Percentiles rank a stretch among this genome's conserved stretches.
Evolutionary conservation across 2,797 vertebrate species (phyloP).

Genomic region (Rhadinocentrus ornatus): DNA sequence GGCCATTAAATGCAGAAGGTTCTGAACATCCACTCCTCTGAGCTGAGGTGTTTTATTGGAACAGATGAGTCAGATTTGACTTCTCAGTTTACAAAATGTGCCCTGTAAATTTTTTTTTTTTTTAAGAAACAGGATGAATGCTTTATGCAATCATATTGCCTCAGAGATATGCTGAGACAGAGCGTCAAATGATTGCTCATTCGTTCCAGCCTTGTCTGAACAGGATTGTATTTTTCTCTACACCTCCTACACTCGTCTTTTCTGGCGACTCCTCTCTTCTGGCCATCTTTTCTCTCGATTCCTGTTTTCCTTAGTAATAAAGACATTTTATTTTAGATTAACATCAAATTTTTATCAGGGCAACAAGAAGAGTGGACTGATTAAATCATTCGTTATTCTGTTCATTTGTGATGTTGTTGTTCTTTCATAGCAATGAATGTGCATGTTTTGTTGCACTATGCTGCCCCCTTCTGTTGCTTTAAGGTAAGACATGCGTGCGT

Average conservation of each 20-base stretch:
- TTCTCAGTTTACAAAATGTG: neutral
- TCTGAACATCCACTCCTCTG: neutral
- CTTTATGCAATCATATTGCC: slow-evolving; percentile 15
- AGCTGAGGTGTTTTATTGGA: neutral
- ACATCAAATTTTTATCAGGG: neutral
- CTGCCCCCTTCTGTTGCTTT: slow-evolving; percentile 54
- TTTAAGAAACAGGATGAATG: slow-evolving; percentile 24
- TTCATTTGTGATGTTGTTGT: neutral
- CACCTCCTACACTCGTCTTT: slow-evolving; percentile 40
- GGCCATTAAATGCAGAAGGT: neutral
- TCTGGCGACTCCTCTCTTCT: slow-evolving; percentile 19
- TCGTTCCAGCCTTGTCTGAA: slow-evolving; percentile 40
- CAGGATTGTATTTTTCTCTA: slow-evolving; percentile 35
- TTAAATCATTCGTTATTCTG: neutral
- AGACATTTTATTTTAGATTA: neutral
- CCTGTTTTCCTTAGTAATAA: neutral
- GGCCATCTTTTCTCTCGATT: neutral
- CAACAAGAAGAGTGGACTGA: neutral
- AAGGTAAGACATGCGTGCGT: slow-evolving; percentile 8
- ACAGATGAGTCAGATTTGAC: slow-evolving; percentile 13
- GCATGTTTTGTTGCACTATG: slow-evolving; percentile 27
- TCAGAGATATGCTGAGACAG: slow-evolving; percentile 31
- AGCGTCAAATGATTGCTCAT: slow-evolving; percentile 33
- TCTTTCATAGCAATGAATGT: neutral
- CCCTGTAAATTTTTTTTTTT: neutral